Conservation (phyloP, 1,140 invertebrate species). For the Lysiphlebus fabarum region DNA sequence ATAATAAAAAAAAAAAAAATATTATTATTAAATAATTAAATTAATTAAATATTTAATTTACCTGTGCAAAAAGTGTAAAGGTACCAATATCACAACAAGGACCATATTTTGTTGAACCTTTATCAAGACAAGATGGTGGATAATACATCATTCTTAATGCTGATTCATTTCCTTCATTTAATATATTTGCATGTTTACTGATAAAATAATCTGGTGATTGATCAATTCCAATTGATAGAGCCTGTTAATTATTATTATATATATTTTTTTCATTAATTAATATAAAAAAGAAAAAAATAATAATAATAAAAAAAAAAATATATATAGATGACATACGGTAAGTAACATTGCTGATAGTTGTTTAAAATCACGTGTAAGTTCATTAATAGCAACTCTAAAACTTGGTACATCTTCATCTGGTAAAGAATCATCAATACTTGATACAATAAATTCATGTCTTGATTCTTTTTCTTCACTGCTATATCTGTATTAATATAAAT, state of each 20-base stretch:
- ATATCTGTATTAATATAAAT: conserved; percentile 25
- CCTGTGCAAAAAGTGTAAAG: conserved; percentile 70
- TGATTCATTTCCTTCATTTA: conserved; percentile 63
- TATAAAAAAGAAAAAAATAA: no score
- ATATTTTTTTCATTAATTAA: conserved; percentile 25
- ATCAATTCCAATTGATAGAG: conserved; percentile 62
- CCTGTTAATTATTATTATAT: conserved; percentile 43
- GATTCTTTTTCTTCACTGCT: conserved; percentile 51
- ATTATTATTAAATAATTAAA: conserved; percentile 24
- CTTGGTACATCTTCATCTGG: conserved; percentile 66
- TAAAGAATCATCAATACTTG: conserved; percentile 58
- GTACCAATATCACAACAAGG: conserved; percentile 72
- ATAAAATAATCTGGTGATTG: conserved; percentile 54
- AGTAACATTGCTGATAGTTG: conserved; percentile 63
- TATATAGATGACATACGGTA: no score
- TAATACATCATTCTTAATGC: conserved; percentile 68
- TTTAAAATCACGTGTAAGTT: conserved; percentile 65
- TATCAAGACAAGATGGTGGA: conserved; percentile 57
- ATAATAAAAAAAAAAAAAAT: conserved; percentile 37
- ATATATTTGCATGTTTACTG: conserved; percentile 63
- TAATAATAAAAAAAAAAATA: conserved; percentile 3
- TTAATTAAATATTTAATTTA: conserved; percentile 21
- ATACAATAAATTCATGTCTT: conserved; percentile 67
- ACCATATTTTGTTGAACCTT: conserved; percentile 63
- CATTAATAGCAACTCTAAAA: conserved; percentile 62